Evolutionary conservation across 2,113 vertebrate genomes (phyloP).

Genomic region (Psittacula cyanocephala): DNA sequence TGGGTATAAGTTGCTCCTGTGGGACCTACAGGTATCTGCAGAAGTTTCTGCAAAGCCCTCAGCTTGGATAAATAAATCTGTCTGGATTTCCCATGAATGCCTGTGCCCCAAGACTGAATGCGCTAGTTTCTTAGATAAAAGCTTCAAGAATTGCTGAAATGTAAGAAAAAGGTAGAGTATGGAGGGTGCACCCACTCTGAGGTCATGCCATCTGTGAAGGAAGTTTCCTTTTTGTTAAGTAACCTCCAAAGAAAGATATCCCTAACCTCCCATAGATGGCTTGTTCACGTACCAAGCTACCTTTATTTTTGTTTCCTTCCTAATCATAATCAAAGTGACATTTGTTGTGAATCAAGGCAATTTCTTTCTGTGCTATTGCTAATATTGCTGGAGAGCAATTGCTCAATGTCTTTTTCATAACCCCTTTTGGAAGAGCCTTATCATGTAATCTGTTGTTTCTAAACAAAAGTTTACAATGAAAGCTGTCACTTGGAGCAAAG

Average conservation of each 20-base stretch:
- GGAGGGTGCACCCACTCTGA: not conserved
- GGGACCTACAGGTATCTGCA: not conserved
- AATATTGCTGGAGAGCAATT: slow-evolving; percentile 36
- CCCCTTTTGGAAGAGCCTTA: slow-evolving; percentile 38
- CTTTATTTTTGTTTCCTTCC: not conserved
- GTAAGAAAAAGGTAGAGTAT: not conserved
- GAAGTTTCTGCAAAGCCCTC: not conserved
- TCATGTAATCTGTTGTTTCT: slow-evolving; percentile 44
- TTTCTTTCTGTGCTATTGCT: not conserved
- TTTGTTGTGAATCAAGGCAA: not conserved
- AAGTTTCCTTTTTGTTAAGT: not conserved
- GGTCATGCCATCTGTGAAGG: not conserved
- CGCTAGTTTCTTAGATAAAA: not conserved
- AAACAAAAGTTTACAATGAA: slow-evolving; percentile 46
- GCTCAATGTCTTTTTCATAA: slow-evolving; percentile 34
- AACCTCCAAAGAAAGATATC: not conserved
- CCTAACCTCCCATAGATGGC: not conserved
- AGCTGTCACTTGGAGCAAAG: slow-evolving; percentile 22
- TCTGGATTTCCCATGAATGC: not conserved
- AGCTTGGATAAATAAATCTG: not conserved
- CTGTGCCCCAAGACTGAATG: not conserved
- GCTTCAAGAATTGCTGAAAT: not conserved
- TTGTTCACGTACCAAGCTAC: not conserved
- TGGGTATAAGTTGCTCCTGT: not conserved
- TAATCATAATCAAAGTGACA: not conserved